Conservation (phyloP, 2,888 invertebrate genomes). For the Megamerina dolium region DNA sequence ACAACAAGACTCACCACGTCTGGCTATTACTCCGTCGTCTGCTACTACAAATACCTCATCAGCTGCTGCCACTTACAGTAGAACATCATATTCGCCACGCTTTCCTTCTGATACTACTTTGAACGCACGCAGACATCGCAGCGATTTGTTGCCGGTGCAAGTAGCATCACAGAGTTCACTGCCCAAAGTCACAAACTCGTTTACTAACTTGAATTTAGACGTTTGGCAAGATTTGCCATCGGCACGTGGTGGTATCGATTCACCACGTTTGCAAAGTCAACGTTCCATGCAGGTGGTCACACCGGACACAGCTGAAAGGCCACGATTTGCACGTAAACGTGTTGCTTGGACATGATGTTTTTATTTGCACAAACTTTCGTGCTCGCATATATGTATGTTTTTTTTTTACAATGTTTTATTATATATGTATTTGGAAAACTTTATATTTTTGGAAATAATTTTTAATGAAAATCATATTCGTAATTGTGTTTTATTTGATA, state of each 20-base stretch:
- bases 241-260: slow-evolving; percentile 24
- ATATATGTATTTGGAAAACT: too few species aligned
- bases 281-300: slow-evolving; percentile 31
- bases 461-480: too few species aligned
- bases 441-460: too few species aligned
- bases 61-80: background rate
- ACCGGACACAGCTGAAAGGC: slow-evolving; percentile 26
- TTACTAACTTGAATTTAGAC: slow-evolving; percentile 39
- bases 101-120: background rate
- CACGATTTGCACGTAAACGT: slow-evolving; percentile 41
- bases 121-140: too few species aligned
- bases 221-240: slow-evolving; percentile 25
- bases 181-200: slow-evolving; percentile 29
- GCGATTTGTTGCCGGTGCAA: background rate
- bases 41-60: background rate
- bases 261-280: slow-evolving; percentile 25
- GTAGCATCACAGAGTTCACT: background rate
- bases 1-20: slow-evolving; percentile 24
- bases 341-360: slow-evolving; percentile 44
- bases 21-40: background rate
- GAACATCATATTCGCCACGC: background rate
- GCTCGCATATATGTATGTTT: too few species aligned
- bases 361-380: too few species aligned
- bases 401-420: too few species aligned
- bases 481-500: too few species aligned